phyloP scores from a whole-genome alignment of 1,140 invertebrate genomes.

The Lasaia peninsularis region DNA sequence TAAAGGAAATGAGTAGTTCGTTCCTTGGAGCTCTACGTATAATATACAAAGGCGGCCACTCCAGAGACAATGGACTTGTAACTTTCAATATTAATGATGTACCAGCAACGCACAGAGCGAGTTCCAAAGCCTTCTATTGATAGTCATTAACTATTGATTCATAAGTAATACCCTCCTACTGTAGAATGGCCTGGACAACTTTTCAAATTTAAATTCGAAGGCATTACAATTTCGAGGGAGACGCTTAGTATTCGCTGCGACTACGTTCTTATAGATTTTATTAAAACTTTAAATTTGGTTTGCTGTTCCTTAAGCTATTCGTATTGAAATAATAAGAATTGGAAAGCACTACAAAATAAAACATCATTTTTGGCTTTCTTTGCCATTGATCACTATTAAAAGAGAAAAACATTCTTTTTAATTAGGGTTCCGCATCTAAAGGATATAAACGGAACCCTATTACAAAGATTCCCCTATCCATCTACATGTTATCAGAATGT shows the following conservation, averaged over 20 bases:
- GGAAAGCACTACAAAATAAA: background rate
- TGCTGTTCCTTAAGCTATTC: constrained; percentile 16
- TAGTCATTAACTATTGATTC: constrained; percentile 76
- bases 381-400: no score
- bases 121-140: constrained; percentile 68
- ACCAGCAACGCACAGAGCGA: constrained; percentile 61
- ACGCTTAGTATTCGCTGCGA: constrained; percentile 26
- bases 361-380: background rate
- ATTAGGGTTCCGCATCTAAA: no score
- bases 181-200: constrained; percentile 51
- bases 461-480: no score
- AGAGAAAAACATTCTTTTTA: no score
- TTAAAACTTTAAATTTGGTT: constrained; percentile 28
- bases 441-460: no score
- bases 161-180: constrained; percentile 72
- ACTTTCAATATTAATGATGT: constrained; percentile 75
- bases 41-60: constrained; percentile 66
- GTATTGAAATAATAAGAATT: constrained; percentile 18
- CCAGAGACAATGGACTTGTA: constrained; percentile 64
- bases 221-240: constrained; percentile 48
- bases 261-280: constrained; percentile 25
- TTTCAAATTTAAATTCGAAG: constrained; percentile 68
- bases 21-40: constrained; percentile 54
- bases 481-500: no score
- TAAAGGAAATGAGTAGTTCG: constrained; percentile 70